Evolutionary conservation across 2,888 invertebrate genomes (phyloP), one percentile per base, ranked within the genome.

Genomic region (Taenaris catops): DNA sequence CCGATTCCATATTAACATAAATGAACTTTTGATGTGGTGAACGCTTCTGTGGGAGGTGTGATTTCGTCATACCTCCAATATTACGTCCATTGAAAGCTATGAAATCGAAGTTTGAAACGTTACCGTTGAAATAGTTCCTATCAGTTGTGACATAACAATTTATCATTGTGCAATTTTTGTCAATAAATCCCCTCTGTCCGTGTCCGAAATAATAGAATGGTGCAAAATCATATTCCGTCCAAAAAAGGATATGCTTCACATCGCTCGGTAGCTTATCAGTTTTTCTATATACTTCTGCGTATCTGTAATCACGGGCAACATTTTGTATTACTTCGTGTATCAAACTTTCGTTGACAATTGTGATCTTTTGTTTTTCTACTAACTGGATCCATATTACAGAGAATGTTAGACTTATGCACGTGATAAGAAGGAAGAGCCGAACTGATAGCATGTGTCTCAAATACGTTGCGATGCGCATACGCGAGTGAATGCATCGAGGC

Each of bases 1-100:
- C 53, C 0, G 87, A 86, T 48, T 87, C 87, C 58, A 69, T 68
- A 29, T 72, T 75, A 24, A 81, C 60, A 43, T 50, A 84, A 33
- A 87, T 69, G 34, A 76, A 87, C 45, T 73, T 75, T 36, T 87
- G 87, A 7, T 63, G 55, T 0, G 49, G 42, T 0, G 67, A 63
- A 16, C 86, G 55, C 1, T 25, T 17, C 4, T 27, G 28, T 1
- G 84, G 86, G 1, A 79, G 38, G 6, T 59, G 42, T 1, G 38
- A 41, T 8, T 36, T 9, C 0, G 34, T 10, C 17, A 53, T 17
- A 3, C 31, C 3, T 1, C 36, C 25, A 19, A 80, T 34, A 24
- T 60, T 70, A 3, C 78, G 58, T 6, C 80, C 83, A 21, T 83
- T 79, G 37, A 84, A 80, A 0, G 63, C 71, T 9, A 84, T 55